Base-by-base conservation (phyloP, 2,888 invertebrate species). In the Lasioglossum vierecki region DNA sequence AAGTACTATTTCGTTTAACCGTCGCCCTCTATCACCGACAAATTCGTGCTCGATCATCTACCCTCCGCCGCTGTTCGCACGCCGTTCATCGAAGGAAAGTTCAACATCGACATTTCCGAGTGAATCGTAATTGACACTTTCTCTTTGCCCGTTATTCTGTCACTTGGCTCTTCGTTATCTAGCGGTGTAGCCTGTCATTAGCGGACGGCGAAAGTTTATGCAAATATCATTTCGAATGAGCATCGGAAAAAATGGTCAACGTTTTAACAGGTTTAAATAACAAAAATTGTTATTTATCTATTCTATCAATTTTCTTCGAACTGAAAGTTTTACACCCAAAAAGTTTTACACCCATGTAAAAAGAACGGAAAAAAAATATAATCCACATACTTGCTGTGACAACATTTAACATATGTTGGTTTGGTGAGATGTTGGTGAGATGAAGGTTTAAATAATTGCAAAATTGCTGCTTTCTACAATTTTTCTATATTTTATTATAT, bases 1-100 rank as follows among this genome's bases (percentile, higher is more conserved):
- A 85, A 80, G 74, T 77, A 79, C 83, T 85, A 77, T 83, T 89
- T 82, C 80, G 53, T 72, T 77, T 66, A 79, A 85, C 72, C 15
- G 39, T n/a, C 9, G 57, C 26, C 57, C 39, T 18, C 30, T 18
- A 2, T 6, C 30, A 46, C 70, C 26, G 63, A n/a, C 74, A 46
- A 66, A 35, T 80, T 66, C 57, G 75, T 85, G 76, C 79, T 49
- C 6, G 9, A 39, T 39, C 22, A 4, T 68, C 18, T 35, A 8
- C 66, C 39, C 39, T 11, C 22, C 22, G 13, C 39, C 22, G 49
- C 22, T 3, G 22, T 68, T 68, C 35, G 68, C 39, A 68, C 39
- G 9, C 39, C 35, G 22, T 18, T 39, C 3, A 39, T 39, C 11
- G 39, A 22, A 39, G 41, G 68, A 68, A 68, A 68, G 39, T 68